Conservation (phyloP, 2,113 vertebrate genomes). For the Spilogale gracilis region DNA sequence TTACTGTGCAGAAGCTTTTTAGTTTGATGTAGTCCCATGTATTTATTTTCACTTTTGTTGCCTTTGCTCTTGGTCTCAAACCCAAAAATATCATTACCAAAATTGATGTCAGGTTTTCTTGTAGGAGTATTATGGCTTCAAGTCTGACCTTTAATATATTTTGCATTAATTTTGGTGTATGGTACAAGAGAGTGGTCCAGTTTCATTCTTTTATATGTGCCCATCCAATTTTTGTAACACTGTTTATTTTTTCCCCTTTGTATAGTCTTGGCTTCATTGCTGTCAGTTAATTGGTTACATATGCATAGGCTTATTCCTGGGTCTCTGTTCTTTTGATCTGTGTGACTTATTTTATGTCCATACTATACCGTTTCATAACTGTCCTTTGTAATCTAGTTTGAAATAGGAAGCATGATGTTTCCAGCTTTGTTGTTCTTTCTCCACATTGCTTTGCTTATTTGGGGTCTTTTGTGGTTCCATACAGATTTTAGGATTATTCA, state of each 20-base stretch:
- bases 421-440: not conserved
- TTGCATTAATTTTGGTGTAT: not conserved
- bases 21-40: not conserved
- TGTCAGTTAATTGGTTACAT: not conserved
- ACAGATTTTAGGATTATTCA: not conserved
- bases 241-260: not conserved
- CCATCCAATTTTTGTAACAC: not conserved
- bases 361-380: not conserved
- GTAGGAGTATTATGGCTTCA: not conserved
- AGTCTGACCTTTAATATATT: not conserved
- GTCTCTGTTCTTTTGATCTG: not conserved
- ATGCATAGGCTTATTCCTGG: not conserved
- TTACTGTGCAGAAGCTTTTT: not conserved
- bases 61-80: not conserved
- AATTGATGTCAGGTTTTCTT: not conserved
- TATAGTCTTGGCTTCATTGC: not conserved
- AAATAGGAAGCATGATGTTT: not conserved
- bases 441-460: not conserved
- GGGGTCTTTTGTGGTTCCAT: not conserved
- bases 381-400: not conserved
- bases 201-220: not conserved
- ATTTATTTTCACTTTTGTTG: not conserved
- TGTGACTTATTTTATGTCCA: not conserved
- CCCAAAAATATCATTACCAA: not conserved
- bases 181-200: not conserved